These are phyloP conservation scores for Dicyrtoma fusca DNA, from an alignment of 2,888 invertebrate genomes.

Conservation along the genomic window DNA sequence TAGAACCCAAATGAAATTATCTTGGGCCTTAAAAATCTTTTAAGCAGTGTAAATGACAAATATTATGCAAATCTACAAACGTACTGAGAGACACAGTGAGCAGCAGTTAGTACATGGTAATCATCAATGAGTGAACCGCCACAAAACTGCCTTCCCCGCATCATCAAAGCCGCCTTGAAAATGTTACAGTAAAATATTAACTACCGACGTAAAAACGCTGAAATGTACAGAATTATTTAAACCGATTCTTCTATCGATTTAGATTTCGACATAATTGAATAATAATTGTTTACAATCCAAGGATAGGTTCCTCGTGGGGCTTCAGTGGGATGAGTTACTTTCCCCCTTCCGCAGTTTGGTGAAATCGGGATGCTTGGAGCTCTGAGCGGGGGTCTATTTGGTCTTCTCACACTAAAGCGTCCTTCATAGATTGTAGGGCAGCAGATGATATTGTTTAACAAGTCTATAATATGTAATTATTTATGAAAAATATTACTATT, in stretches of 20 bases:
- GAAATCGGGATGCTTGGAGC: conserved; percentile 1
- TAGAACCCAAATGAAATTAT: background rate
- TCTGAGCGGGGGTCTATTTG: background rate
- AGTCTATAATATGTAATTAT: conserved; percentile 19
- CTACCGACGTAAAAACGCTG: no score
- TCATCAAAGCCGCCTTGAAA: conserved; percentile 72
- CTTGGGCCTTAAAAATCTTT: no score
- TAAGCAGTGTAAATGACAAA: no score
- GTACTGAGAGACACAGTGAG: conserved; percentile 88
- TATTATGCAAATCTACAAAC: conserved; percentile 57
- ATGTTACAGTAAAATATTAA: no score
- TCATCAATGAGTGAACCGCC: conserved; percentile 83
- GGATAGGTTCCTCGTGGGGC: conserved; percentile 74
- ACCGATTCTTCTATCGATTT: no score
- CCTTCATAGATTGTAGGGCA: conserved; percentile 5
- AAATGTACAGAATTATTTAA: background rate
- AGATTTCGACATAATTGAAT: no score
- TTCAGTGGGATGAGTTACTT: no score
- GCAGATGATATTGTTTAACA: conserved; percentile 25
- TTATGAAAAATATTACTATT: no score
- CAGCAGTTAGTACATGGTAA: conserved; percentile 76
- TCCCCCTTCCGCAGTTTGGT: conserved; percentile 18
- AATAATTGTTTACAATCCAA: conserved; percentile 63
- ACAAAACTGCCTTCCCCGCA: conserved; percentile 83
- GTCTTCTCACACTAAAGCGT: conserved; percentile 1